phyloP scores from a whole-genome alignment of 2,113 vertebrate genomes.

The Oncorhynchus keta region DNA sequence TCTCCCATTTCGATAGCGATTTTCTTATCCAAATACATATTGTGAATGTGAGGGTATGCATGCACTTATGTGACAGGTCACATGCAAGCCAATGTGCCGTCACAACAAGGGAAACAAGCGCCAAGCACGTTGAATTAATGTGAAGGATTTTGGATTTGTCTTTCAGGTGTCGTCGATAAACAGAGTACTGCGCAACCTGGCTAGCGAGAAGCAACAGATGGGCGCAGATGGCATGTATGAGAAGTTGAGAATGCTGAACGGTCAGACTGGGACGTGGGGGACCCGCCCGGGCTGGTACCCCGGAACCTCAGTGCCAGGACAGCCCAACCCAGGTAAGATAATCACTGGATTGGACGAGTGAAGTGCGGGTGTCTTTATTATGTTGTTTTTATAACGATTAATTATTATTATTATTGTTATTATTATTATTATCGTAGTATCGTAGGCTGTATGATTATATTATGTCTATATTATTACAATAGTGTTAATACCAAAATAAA shows the following conservation, averaged over 20 bases:
- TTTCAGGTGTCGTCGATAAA: constrained; percentile 99
- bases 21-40: constrained; percentile 13
- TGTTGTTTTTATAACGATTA: not conserved
- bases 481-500: not conserved
- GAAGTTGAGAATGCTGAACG: constrained; percentile 97
- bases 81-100: constrained; percentile 16
- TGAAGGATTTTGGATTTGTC: constrained; percentile 60
- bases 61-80: not conserved
- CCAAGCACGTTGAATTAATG: constrained; percentile 34
- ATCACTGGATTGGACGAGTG: constrained; percentile 8
- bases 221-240: constrained; percentile 98
- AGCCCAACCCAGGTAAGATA: constrained; percentile 83
- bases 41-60: not conserved
- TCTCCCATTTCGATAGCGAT: not conserved
- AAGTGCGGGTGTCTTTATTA: not conserved
- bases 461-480: not conserved
- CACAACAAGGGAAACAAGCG: constrained; percentile 4
- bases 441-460: too few relatives aligned
- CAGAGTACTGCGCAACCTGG: constrained; percentile 98
- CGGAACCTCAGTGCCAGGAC: constrained; percentile 88
- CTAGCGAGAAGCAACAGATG: constrained; percentile 99
- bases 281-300: constrained; percentile 94
- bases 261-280: constrained; percentile 90
- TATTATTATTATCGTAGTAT: too few relatives aligned
- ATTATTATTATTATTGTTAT: not conserved